A percentile compares a stretch with the other conserved stretches of the same genome.
phyloP scores from a whole-genome alignment of 2,113 vertebrate genomes.

The Tetraodon nigroviridis region DNA sequence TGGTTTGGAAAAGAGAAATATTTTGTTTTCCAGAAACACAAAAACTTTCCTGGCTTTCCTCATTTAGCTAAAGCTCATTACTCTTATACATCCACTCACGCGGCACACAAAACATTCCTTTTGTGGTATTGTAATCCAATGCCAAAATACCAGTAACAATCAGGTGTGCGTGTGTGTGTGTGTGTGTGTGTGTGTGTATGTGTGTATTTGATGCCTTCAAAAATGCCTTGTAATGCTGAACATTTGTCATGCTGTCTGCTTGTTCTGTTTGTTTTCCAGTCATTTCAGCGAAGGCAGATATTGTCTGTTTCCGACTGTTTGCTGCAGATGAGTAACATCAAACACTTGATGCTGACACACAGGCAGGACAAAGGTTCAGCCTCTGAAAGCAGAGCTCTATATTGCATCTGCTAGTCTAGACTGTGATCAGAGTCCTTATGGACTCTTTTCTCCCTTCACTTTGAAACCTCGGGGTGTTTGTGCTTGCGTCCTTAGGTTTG shows the following conservation, averaged over 20 bases:
- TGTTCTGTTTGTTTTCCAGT: conserved; percentile 23
- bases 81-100: conserved; percentile 12
- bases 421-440: neutral
- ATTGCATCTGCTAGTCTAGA: neutral
- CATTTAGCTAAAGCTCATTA: conserved; percentile 8
- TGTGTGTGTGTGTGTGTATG: no score
- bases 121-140: conserved; percentile 32
- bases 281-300: conserved; percentile 4
- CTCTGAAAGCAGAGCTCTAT: neutral
- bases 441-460: neutral
- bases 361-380: neutral
- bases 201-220: conserved; percentile 16
- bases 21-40: neutral
- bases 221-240: conserved; percentile 33
- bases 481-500: neutral
- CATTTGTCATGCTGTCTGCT: conserved; percentile 22
- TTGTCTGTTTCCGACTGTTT: conserved; percentile 1
- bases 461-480: neutral
- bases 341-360: neutral
- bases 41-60: neutral
- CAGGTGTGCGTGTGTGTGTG: neutral
- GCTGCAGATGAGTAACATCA: conserved; percentile 7
- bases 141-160: conserved; percentile 28
- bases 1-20: neutral
- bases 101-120: neutral